Percentiles rank a stretch among this genome's conserved stretches.
Conservation (phyloP, 1,140 invertebrate species). For the Drosophila burlai region DNA sequence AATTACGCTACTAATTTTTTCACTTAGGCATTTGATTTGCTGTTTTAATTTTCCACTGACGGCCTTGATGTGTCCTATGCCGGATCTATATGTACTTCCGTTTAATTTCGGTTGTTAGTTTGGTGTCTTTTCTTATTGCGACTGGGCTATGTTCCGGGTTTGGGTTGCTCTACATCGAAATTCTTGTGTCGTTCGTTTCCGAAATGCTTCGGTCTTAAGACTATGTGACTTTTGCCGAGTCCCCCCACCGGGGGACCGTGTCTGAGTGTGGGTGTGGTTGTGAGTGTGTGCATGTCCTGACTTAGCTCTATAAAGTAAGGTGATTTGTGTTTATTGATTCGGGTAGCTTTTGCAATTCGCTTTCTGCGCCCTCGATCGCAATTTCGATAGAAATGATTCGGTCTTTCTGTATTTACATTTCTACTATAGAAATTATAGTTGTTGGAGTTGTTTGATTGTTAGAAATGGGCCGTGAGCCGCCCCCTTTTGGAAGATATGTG, state of each 20-base stretch:
- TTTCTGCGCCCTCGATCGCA: constrained; percentile 8
- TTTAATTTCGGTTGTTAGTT: constrained; percentile 46
- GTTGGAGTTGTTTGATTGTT: constrained; percentile 66
- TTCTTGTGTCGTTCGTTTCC: constrained; percentile 37
- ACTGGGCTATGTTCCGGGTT: constrained; percentile 35
- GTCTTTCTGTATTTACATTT: constrained; percentile 65
- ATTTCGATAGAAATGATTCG: constrained; percentile 34
- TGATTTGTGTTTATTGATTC: constrained; percentile 66
- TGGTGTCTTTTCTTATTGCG: constrained; percentile 42
- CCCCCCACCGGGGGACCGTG: constrained; percentile 19
- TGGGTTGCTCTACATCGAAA: constrained; percentile 56
- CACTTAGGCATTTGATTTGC: constrained; percentile 41
- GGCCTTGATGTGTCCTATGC: constrained; percentile 33
- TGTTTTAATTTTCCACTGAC: constrained; percentile 34
- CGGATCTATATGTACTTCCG: constrained; percentile 23
- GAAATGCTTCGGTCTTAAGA: constrained; percentile 51
- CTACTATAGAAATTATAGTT: constrained; percentile 61
- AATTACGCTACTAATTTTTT: constrained; percentile 72
- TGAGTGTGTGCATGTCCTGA: constrained; percentile 50
- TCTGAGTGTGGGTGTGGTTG: constrained; percentile 11
- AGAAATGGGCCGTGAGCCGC: constrained; percentile 45
- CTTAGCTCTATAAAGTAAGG: constrained; percentile 81
- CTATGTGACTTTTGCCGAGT: constrained; percentile 33
- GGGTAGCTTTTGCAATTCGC: constrained; percentile 4
- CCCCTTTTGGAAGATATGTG: constrained; percentile 73